phyloP scores from a whole-genome alignment of 2,113 vertebrate species.

The Corydoras maculifer region DNA sequence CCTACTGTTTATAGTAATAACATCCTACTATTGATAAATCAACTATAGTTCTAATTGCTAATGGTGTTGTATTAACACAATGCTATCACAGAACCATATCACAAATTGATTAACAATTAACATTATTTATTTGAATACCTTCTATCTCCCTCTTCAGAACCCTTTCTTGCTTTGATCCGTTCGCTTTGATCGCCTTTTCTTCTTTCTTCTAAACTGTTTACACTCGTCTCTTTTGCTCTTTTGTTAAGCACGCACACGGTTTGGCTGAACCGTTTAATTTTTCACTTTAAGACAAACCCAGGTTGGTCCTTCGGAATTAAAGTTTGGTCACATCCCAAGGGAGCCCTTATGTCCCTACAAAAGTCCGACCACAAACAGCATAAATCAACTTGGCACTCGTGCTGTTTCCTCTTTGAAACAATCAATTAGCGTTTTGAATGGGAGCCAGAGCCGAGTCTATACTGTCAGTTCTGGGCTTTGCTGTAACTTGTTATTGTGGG shows the following conservation, averaged over 20 bases:
- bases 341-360: slow-evolving; percentile 50
- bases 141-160: too few relatives aligned
- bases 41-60: too few relatives aligned
- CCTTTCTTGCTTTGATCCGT: too few relatives aligned
- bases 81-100: too few relatives aligned
- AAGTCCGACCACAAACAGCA: slow-evolving; percentile 46
- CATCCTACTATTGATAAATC: too few relatives aligned
- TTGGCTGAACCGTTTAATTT: not conserved
- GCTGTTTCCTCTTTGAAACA: slow-evolving; percentile 53
- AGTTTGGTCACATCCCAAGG: slow-evolving; percentile 56
- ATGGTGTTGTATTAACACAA: too few relatives aligned
- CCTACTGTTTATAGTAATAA: too few relatives aligned
- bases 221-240: not conserved
- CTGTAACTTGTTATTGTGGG: slow-evolving; percentile 50
- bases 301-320: slow-evolving; percentile 28
- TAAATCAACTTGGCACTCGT: slow-evolving; percentile 57
- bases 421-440: slow-evolving; percentile 59
- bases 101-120: too few relatives aligned
- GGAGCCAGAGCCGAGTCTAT: slow-evolving; percentile 53
- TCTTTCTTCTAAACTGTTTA: not conserved
- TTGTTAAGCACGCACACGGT: slow-evolving; percentile 5
- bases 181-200: too few relatives aligned
- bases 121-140: too few relatives aligned
- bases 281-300: slow-evolving; percentile 16
- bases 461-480: slow-evolving; percentile 49